phyloP scores from a whole-genome alignment of 2,888 invertebrate species.

The Leptogaster cylindrica region DNA sequence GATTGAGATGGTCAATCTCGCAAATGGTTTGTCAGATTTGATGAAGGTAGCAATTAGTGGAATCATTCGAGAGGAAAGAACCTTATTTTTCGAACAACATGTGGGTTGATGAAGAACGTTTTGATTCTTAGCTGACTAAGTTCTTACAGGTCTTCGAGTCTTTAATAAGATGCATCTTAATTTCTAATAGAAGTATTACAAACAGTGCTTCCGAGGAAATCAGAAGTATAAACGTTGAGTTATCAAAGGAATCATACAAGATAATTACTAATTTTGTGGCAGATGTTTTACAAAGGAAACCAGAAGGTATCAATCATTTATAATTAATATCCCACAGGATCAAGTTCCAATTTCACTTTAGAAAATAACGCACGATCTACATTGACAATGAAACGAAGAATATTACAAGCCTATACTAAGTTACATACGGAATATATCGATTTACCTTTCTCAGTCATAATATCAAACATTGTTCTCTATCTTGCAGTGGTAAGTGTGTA shows the following conservation, averaged over 20 bases:
- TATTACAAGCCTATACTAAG: not conserved
- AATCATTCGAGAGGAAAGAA: not conserved
- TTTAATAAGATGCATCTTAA: not conserved
- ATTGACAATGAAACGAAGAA: not conserved
- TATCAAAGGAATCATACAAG: not conserved
- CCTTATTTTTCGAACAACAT: not conserved
- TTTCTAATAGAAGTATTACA: not conserved
- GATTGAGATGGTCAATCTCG: not conserved
- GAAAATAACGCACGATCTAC: not conserved
- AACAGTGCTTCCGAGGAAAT: not conserved
- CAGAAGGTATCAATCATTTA: not conserved
- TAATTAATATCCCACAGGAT: too few relatives aligned
- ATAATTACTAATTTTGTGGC: not conserved
- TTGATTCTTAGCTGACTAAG: not conserved
- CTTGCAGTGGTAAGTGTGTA: not conserved
- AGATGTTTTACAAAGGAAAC: not conserved
- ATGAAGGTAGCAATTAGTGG: not conserved
- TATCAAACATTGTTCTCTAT: not conserved
- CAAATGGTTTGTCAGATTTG: not conserved
- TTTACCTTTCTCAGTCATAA: not conserved
- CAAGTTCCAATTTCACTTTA: not conserved
- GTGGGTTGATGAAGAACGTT: not conserved
- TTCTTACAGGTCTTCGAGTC: not conserved
- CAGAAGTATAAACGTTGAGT: not conserved
- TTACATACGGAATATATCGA: conserved; percentile 3